Percentiles rank a stretch among this genome's conserved stretches.
These are phyloP conservation scores for Lochmaea capreae DNA, from an alignment of 2,888 invertebrate genomes.

Conservation along the genomic window DNA sequence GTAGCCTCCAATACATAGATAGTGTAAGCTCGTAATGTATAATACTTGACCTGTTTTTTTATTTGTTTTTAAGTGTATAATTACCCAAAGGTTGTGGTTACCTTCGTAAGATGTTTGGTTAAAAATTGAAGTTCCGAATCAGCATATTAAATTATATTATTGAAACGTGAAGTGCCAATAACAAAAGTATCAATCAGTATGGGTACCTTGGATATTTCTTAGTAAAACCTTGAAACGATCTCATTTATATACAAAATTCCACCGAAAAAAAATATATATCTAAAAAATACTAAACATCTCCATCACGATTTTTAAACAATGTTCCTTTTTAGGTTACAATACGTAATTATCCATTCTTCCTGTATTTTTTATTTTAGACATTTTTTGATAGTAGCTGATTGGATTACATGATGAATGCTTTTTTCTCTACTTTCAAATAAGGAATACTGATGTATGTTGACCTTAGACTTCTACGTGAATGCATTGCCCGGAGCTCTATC, in stretches of 20 bases:
- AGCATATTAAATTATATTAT: neutral
- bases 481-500: neutral
- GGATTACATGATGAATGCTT: neutral
- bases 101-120: neutral
- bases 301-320: conserved; percentile 8
- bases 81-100: neutral
- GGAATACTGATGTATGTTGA: conserved; percentile 2
- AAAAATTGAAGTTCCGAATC: neutral
- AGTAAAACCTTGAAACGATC: conserved; percentile 9
- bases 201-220: neutral
- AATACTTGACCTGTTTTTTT: neutral
- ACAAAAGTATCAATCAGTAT: conserved; percentile 4
- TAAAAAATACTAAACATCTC: conserved; percentile 1
- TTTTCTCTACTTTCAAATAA: conserved; percentile 4
- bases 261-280: conserved; percentile 1
- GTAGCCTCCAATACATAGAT: too few species aligned
- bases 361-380: neutral
- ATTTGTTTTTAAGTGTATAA: neutral
- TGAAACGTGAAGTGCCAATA: neutral
- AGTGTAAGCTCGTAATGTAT: too few species aligned
- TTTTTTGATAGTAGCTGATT: neutral
- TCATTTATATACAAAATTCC: conserved; percentile 1
- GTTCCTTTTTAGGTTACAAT: conserved; percentile 12
- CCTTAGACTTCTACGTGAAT: conserved; percentile 1
- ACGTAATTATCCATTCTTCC: conserved; percentile 8